Evolutionary conservation across 1,140 invertebrate species (phyloP).

Genomic region (Eurosta solidaginis): DNA sequence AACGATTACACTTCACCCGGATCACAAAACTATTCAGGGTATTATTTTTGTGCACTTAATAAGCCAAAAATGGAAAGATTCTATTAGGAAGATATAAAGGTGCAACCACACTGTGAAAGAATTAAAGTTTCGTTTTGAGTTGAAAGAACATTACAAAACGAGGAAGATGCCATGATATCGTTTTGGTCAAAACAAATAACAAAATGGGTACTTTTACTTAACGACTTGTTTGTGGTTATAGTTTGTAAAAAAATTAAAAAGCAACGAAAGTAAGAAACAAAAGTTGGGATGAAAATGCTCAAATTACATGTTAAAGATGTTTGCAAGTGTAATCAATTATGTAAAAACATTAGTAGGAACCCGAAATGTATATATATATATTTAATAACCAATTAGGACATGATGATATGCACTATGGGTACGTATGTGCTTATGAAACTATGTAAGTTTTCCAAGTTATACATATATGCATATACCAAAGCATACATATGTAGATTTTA

Average conservation of each 20-base stretch:
- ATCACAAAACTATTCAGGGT: conserved; percentile 60
- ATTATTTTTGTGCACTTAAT: conserved; percentile 60
- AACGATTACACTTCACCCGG: conserved; percentile 58
- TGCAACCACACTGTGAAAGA: neutral
- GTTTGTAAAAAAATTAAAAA: neutral
- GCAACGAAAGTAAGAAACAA: conserved; percentile 7
- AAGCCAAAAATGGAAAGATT: conserved; percentile 57
- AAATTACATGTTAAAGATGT: neutral
- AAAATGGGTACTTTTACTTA: too few species aligned
- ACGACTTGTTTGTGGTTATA: neutral
- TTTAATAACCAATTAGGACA: neutral
- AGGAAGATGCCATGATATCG: too few species aligned
- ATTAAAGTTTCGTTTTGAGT: too few species aligned
- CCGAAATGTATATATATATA: neutral
- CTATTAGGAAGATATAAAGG: conserved; percentile 40
- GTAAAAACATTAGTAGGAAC: neutral
- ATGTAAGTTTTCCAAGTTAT: neutral
- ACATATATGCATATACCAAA: neutral
- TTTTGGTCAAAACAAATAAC: too few species aligned
- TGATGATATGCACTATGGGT: too few species aligned
- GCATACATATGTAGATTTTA: conserved; percentile 33
- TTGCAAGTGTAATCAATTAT: neutral
- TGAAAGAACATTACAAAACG: neutral
- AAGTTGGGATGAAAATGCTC: conserved; percentile 26
- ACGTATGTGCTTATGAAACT: neutral